Percentiles rank a stretch among this genome's conserved stretches.
Evolutionary conservation across 1,140 invertebrate genomes (phyloP).

Genomic region (Anastrepha ludens): DNA sequence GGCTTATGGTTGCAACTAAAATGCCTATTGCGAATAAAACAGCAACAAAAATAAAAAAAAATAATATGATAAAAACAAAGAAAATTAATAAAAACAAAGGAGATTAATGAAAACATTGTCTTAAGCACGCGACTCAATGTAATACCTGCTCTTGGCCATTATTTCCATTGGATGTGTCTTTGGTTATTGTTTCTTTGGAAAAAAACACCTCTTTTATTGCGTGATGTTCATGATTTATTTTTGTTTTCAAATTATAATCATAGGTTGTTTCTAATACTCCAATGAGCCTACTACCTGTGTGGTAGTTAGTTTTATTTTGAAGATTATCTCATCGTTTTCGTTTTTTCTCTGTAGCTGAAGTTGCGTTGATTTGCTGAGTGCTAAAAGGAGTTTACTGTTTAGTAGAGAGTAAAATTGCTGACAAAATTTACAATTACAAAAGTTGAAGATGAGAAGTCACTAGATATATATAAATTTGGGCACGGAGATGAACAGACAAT

Average conservation of each 20-base stretch:
- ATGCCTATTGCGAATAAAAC: slow-evolving; percentile 3
- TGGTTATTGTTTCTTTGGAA: not conserved
- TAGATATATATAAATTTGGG: too few relatives aligned
- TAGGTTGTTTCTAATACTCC: not conserved
- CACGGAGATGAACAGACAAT: too few relatives aligned
- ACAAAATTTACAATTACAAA: too few relatives aligned
- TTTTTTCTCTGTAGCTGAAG: too few relatives aligned
- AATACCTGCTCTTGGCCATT: not conserved
- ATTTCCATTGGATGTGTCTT: not conserved
- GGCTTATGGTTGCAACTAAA: not conserved
- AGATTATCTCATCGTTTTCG: not conserved
- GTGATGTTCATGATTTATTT: not conserved
- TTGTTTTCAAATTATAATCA: not conserved
- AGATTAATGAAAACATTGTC: slow-evolving; percentile 14
- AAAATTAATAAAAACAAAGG: not conserved
- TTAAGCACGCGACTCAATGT: slow-evolving; percentile 2
- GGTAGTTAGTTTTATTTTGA: not conserved
- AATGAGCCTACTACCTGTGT: not conserved
- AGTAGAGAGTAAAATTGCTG: too few relatives aligned
- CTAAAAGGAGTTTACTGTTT: too few relatives aligned
- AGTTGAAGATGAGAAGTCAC: too few relatives aligned
- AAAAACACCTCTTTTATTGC: not conserved
- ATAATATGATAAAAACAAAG: not conserved
- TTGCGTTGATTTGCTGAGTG: too few relatives aligned
- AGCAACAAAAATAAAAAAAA: not conserved